A percentile compares a stretch with the other conserved stretches of the same genome.
Conservation (phyloP, 1,140 invertebrate genomes). For the Solenopsis fugax region DNA sequence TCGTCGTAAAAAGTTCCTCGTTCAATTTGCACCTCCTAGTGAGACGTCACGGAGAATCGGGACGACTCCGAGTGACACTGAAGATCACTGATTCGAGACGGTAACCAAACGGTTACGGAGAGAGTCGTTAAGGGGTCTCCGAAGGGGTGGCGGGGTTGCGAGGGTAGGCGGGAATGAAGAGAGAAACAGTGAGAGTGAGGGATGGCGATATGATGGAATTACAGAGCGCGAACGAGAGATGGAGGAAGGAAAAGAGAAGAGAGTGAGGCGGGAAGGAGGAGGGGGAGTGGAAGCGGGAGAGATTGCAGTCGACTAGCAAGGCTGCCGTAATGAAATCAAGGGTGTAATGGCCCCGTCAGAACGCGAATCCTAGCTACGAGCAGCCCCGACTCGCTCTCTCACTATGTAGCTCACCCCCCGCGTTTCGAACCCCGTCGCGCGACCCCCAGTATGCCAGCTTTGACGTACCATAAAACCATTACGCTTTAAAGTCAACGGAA, state of each 20-base stretch:
- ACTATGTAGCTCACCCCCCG: constrained; percentile 69
- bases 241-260: constrained; percentile 67
- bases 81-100: constrained; percentile 76
- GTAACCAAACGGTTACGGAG: constrained; percentile 78
- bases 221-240: constrained; percentile 66
- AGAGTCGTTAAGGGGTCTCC: constrained; percentile 56
- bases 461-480: constrained; percentile 82
- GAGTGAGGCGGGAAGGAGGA: constrained; percentile 2
- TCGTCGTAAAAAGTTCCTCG: constrained; percentile 71
- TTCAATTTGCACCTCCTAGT: constrained; percentile 66
- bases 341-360: constrained; percentile 84
- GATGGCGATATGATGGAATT: constrained; percentile 57
- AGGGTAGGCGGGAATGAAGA: constrained; percentile 38
- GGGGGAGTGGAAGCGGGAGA: constrained; percentile 70
- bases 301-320: constrained; percentile 81
- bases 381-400: constrained; percentile 70
- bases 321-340: constrained; percentile 83
- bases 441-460: constrained; percentile 71
- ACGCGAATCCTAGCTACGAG: constrained; percentile 77
- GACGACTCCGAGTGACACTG: constrained; percentile 49
- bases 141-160: neutral
- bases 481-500: constrained; percentile 79
- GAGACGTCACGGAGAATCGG: constrained; percentile 20
- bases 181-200: constrained; percentile 39
- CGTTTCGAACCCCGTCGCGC: constrained; percentile 60